Conservation (phyloP, 2,113 vertebrate species). For the Vicugna pacos region DNA sequence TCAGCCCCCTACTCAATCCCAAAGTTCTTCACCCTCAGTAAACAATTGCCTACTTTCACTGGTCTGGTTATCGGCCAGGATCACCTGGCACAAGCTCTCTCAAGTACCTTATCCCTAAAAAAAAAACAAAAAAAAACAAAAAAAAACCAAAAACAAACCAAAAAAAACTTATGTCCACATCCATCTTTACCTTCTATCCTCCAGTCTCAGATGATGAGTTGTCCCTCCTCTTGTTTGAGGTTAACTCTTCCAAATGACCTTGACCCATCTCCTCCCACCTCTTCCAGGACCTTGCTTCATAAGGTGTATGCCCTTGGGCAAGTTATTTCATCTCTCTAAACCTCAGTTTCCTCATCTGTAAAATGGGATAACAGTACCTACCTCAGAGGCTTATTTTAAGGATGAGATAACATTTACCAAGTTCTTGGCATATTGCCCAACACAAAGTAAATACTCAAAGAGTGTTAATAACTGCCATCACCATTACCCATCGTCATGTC, state of each 20-base stretch:
- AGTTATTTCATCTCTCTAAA: conserved; percentile 74
- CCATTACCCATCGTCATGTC: background rate
- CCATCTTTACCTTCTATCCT: conserved; percentile 66
- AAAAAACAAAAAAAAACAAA: background rate
- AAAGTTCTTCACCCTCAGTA: background rate
- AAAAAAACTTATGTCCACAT: background rate
- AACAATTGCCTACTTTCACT: background rate
- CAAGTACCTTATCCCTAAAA: background rate
- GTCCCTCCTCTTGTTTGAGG: conserved; percentile 65
- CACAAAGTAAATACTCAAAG: conserved; percentile 32
- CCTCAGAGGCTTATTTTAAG: conserved; percentile 65
- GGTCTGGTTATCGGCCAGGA: background rate
- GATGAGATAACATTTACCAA: conserved; percentile 59
- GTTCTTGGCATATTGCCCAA: conserved; percentile 51
- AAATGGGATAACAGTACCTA: conserved; percentile 56
- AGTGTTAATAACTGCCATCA: conserved; percentile 40
- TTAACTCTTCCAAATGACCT: conserved; percentile 71
- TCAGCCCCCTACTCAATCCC: background rate
- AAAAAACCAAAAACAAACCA: background rate
- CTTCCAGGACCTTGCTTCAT: conserved; percentile 63
- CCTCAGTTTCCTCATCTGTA: conserved; percentile 72
- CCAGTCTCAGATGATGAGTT: conserved; percentile 63
- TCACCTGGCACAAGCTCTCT: background rate
- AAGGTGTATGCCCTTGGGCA: conserved; percentile 58
- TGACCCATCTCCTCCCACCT: conserved; percentile 70